A percentile compares a stretch with the other conserved stretches of the same genome.
phyloP scores from a whole-genome alignment of 2,113 vertebrate species.

The Strix aluco region DNA sequence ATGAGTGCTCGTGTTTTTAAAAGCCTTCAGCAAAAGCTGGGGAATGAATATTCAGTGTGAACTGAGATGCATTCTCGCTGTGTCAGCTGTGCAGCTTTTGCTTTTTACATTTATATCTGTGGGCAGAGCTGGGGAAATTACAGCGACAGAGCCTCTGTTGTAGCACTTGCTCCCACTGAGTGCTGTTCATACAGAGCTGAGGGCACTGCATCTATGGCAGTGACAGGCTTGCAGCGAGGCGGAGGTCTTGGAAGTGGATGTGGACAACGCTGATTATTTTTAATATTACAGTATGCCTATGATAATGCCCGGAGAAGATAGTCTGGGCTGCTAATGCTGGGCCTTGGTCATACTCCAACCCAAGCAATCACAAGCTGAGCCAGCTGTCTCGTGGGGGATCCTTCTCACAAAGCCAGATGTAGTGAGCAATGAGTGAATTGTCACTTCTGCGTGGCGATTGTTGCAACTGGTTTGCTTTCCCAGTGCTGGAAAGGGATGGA shows the following conservation, averaged over 20 bases:
- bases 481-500: not conserved
- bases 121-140: not conserved
- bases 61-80: not conserved
- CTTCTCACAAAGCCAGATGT: not conserved
- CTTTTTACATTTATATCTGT: not conserved
- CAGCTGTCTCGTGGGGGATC: not conserved
- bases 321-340: not conserved
- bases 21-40: not conserved
- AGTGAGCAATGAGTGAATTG: not conserved
- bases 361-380: not conserved
- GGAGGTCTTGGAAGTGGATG: not conserved
- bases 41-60: conserved; percentile 22
- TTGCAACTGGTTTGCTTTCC: not conserved
- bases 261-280: not conserved
- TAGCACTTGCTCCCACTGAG: not conserved
- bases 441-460: not conserved
- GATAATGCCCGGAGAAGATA: not conserved
- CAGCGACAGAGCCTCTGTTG: not conserved
- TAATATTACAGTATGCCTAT: not conserved
- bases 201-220: not conserved
- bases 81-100: not conserved
- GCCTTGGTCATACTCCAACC: not conserved
- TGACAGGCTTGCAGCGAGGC: not conserved
- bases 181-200: not conserved
- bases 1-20: not conserved